Evolutionary conservation across 2,797 vertebrate species (phyloP).

Genomic region (Rhinatrema bivittatum): DNA sequence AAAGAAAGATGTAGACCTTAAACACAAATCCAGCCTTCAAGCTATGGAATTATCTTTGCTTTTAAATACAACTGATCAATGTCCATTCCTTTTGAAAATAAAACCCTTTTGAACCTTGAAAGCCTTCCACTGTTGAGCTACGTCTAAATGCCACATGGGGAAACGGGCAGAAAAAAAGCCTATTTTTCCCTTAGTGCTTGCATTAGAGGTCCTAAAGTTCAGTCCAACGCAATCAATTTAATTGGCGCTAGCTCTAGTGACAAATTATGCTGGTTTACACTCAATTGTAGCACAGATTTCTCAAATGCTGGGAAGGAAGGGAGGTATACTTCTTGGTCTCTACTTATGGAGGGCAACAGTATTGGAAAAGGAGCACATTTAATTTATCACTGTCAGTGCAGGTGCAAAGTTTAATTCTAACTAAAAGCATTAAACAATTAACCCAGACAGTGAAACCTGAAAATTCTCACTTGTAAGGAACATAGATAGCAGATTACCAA

Average conservation of each 20-base stretch:
- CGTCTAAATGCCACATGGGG: slow-evolving; percentile 81
- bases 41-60: slow-evolving; percentile 75
- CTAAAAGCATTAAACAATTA: slow-evolving; percentile 82
- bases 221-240: slow-evolving; percentile 70
- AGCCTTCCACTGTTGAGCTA: slow-evolving; percentile 79
- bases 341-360: slow-evolving; percentile 78
- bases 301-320: slow-evolving; percentile 63
- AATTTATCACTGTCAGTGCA: slow-evolving; percentile 75
- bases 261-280: slow-evolving; percentile 90
- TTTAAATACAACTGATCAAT: slow-evolving; percentile 81
- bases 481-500: slow-evolving; percentile 66
- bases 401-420: slow-evolving; percentile 86
- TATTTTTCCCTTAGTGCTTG: slow-evolving; percentile 71
- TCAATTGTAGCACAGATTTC: slow-evolving; percentile 63
- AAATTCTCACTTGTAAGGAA: slow-evolving; percentile 65
- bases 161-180: slow-evolving; percentile 78
- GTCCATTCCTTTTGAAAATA: slow-evolving; percentile 81
- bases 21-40: slow-evolving; percentile 79
- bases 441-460: slow-evolving; percentile 66
- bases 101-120: slow-evolving; percentile 93
- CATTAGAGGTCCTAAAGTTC: slow-evolving; percentile 68
- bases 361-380: slow-evolving; percentile 73
- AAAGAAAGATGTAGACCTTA: slow-evolving; percentile 87
- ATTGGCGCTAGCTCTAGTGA: slow-evolving; percentile 75
- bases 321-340: slow-evolving; percentile 72